These are phyloP conservation scores for Pimpla rufipes DNA, from an alignment of 2,888 invertebrate species.

Conservation along the genomic window DNA sequence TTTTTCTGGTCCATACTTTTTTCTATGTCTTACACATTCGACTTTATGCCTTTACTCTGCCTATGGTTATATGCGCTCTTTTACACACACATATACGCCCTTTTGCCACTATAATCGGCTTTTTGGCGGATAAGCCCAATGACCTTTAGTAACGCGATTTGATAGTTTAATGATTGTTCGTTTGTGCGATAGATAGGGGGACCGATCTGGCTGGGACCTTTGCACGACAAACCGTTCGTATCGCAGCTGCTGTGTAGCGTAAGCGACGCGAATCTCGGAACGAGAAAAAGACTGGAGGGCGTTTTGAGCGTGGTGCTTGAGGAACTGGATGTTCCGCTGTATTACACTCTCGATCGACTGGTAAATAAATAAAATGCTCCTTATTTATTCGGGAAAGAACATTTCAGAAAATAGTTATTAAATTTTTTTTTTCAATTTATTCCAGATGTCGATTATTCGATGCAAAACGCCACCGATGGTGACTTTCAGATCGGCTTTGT, in stretches of 20 bases:
- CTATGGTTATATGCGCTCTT: too few species aligned
- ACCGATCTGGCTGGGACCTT: slow-evolving; percentile 96
- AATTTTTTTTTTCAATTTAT: slow-evolving; percentile 49
- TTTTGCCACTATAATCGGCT: too few species aligned
- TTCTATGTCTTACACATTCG: too few species aligned
- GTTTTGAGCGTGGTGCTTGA: slow-evolving; percentile 93
- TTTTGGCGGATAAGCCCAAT: too few species aligned
- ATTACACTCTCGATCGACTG: slow-evolving; percentile 92
- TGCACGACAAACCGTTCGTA: slow-evolving; percentile 94
- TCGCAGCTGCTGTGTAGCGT: slow-evolving; percentile 87
- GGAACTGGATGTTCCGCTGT: slow-evolving; percentile 96
- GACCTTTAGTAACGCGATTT: too few species aligned
- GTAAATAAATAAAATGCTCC: slow-evolving; percentile 66
- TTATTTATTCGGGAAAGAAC: not conserved
- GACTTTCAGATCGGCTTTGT: slow-evolving; percentile 92
- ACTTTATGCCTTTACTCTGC: too few species aligned
- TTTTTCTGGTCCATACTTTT: too few species aligned
- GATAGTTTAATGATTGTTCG: not conserved
- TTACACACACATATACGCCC: too few species aligned
- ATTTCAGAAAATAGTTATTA: not conserved
- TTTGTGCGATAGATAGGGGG: slow-evolving; percentile 91
- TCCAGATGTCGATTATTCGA: slow-evolving; percentile 80
- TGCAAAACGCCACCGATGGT: slow-evolving; percentile 81
- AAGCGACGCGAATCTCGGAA: slow-evolving; percentile 88
- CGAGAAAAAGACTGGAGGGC: slow-evolving; percentile 92